Evolutionary conservation across 1,140 invertebrate genomes (phyloP).

Genomic region (Centruroides sculpturatus): DNA sequence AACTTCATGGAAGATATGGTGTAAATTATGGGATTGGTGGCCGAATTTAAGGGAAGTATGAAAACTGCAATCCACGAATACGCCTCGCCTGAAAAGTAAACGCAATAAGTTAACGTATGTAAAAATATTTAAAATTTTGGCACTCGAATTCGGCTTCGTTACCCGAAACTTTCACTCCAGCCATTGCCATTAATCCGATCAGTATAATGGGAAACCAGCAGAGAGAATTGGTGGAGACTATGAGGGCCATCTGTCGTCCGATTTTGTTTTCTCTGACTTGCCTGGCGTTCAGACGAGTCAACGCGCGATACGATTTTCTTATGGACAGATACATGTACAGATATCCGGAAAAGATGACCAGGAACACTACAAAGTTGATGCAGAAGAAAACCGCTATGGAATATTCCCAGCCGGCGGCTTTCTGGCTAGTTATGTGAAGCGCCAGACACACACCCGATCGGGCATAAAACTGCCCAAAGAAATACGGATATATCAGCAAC

Average conservation of each 20-base stretch:
- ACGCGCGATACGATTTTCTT: slow-evolving; percentile 44
- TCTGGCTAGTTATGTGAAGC: slow-evolving; percentile 39
- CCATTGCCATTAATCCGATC: slow-evolving; percentile 30
- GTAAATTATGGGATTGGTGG: slow-evolving; percentile 34
- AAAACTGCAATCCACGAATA: slow-evolving; percentile 36
- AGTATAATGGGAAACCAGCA: slow-evolving; percentile 37
- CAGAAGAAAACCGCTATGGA: slow-evolving; percentile 55
- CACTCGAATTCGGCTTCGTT: background rate
- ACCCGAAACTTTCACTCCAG: slow-evolving; percentile 26
- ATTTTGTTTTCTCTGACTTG: slow-evolving; percentile 14
- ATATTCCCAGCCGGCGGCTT: slow-evolving; percentile 50
- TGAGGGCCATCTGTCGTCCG: slow-evolving; percentile 32
- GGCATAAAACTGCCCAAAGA: slow-evolving; percentile 50
- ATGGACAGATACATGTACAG: slow-evolving; percentile 43
- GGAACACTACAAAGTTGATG: slow-evolving; percentile 43
- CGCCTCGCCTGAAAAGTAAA: slow-evolving; percentile 11
- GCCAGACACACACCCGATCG: slow-evolving; percentile 55
- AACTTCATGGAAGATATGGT: slow-evolving; percentile 25
- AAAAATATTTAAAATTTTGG: too few relatives aligned
- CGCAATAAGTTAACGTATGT: background rate
- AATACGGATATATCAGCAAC: slow-evolving; percentile 41
- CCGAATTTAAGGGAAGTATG: slow-evolving; percentile 33
- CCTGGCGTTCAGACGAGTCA: slow-evolving; percentile 19
- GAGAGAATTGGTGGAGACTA: slow-evolving; percentile 32
- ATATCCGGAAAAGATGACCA: slow-evolving; percentile 30